Evolutionary conservation across 2,888 invertebrate genomes (phyloP), one percentile per base, ranked within the genome.

Genomic region (Eupeodes latifasciatus): DNA sequence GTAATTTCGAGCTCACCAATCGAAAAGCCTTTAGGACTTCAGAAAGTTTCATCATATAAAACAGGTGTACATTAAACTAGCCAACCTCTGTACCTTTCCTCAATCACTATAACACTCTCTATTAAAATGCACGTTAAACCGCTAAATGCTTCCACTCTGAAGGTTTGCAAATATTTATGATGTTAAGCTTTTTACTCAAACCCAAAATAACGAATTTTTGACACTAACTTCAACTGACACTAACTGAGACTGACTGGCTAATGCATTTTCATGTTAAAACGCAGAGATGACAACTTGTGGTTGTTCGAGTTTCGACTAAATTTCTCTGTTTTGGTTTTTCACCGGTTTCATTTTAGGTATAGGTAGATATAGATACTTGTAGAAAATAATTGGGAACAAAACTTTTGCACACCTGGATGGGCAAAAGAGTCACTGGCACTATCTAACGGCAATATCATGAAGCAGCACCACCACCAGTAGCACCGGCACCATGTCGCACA

Each of bases 191-290:
- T 71, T 76, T 80, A 47, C 36, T 53, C 14, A 76, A 34, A 77
- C 83, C 80, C 77, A 49, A 5, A 40, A 40, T 40, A 40, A 40
- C 36, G 14, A 49, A 53, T 51, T 59, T 69, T 59, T 69, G 67
- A 64, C 75, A 76, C 40, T 36, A 66, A 51, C 72, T 27, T 36
- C 57, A 12, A 40, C 77, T 80, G 83, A 83, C 87, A 80, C 76
- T 81, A 72, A 87, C 83, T 87, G 77, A 80, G 71, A 74, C 80
- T 77, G 83, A 87, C 83, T 77, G 76, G 72, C 83, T 87, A 87
- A 77, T 83, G 72, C 72, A 36, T 80, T 72, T 66, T 34, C 79
- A 75, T 66, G 53, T 55, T 53, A 49, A 64, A 40, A 40, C 27
- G 27, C 71, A 59, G 76, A 74, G 80, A 83, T 81, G 84, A 83